These are phyloP conservation scores for Scleropages formosus DNA, from an alignment of 2,797 vertebrate species.

Conservation along the genomic window DNA sequence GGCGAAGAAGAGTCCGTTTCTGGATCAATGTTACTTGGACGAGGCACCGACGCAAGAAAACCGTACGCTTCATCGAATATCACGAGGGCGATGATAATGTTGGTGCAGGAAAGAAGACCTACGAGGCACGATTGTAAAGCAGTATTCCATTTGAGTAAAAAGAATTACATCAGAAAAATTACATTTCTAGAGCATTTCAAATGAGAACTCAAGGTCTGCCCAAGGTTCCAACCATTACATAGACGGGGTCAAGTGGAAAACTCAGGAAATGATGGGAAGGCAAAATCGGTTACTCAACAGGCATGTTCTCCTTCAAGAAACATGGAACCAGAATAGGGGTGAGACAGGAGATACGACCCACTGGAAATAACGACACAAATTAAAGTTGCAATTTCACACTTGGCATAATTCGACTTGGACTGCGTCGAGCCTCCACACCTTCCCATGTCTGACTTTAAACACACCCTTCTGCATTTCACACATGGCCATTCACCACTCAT, in stretches of 20 bases:
- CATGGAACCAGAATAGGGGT: neutral
- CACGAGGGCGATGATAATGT: neutral
- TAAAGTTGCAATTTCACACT: neutral
- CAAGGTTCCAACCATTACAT: neutral
- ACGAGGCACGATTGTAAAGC: neutral
- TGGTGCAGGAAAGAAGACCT: neutral
- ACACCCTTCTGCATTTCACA: neutral
- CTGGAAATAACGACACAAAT: no score
- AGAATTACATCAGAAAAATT: neutral
- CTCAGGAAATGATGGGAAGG: neutral
- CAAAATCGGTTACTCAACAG: neutral
- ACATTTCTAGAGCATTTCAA: neutral
- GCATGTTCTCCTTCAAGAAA: neutral
- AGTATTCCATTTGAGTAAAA: neutral
- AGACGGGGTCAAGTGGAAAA: neutral
- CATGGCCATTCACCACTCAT: neutral
- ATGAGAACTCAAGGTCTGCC: neutral
- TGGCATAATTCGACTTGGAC: neutral
- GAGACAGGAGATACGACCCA: no score
- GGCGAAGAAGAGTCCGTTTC: conserved; percentile 62
- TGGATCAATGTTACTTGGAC: conserved; percentile 46
- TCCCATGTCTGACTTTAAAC: neutral
- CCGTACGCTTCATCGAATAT: neutral
- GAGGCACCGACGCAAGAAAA: neutral
- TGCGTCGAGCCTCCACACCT: conserved; percentile 1